These are phyloP conservation scores for Meteorus colon DNA, from an alignment of 2,888 invertebrate species.

Conservation along the genomic window DNA sequence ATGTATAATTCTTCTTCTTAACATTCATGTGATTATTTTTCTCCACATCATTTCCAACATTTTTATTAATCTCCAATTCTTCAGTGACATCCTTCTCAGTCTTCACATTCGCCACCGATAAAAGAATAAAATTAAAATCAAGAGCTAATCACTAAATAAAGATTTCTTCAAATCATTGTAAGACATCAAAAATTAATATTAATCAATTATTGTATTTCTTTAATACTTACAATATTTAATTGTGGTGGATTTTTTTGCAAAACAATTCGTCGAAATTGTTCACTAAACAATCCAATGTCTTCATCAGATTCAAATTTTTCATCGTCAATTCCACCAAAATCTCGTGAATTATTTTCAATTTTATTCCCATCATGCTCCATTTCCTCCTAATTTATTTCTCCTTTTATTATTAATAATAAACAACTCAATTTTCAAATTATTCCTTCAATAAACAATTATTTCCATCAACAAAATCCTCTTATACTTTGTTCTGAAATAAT, in stretches of 20 bases:
- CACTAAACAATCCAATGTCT: slow-evolving; percentile 24
- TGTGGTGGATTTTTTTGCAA: slow-evolving; percentile 21
- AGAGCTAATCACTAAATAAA: too few relatives aligned
- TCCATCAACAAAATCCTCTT: too few relatives aligned
- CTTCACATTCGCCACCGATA: too few relatives aligned
- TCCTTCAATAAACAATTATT: background rate
- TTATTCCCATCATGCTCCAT: background rate
- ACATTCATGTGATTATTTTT: slow-evolving; percentile 29
- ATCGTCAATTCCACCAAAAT: slow-evolving; percentile 19
- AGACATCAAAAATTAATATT: too few relatives aligned
- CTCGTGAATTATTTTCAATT: slow-evolving; percentile 5
- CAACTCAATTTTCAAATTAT: too few relatives aligned
- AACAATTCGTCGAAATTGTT: slow-evolving; percentile 40
- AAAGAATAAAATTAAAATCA: too few relatives aligned
- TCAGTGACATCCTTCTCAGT: too few relatives aligned
- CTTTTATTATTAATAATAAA: background rate
- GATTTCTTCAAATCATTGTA: too few relatives aligned
- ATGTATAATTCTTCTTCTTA: slow-evolving; percentile 53
- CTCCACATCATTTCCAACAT: slow-evolving; percentile 2
- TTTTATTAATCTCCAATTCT: background rate
- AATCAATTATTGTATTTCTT: background rate
- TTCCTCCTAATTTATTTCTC: background rate
- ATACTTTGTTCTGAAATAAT: too few relatives aligned
- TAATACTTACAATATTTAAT: slow-evolving; percentile 33
- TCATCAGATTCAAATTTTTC: slow-evolving; percentile 10